Conservation (phyloP, 1,140 invertebrate species). For the Ptiloglossa arizonensis region DNA sequence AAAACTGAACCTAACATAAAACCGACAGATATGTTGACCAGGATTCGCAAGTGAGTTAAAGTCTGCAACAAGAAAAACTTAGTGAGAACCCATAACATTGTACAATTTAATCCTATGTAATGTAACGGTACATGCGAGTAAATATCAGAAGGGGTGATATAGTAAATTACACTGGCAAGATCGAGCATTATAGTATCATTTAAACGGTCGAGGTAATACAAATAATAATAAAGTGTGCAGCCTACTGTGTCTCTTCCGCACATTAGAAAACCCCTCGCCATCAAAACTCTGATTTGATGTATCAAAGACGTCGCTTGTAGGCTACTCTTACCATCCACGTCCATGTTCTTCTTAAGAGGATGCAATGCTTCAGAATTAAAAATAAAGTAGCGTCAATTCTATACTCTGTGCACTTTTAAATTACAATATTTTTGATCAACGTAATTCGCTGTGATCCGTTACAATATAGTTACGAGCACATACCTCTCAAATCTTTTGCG, state of each 20-base stretch:
- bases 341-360: slow-evolving; percentile 43
- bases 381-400: not conserved
- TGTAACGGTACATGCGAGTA: not conserved
- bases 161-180: not conserved
- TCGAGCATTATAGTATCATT: not conserved
- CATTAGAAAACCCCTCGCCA: slow-evolving; percentile 87
- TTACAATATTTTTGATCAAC: no score
- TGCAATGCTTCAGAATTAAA: slow-evolving; percentile 52
- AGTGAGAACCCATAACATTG: not conserved
- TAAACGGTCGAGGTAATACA: not conserved
- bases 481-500: slow-evolving; percentile 83
- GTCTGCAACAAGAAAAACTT: slow-evolving; percentile 84
- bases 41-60: slow-evolving; percentile 91
- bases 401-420: not conserved
- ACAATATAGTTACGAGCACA: no score
- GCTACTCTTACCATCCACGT: slow-evolving; percentile 50
- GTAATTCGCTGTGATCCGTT: no score
- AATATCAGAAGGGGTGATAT: not conserved
- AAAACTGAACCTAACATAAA: slow-evolving; percentile 89
- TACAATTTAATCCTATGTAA: not conserved
- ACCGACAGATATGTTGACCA: slow-evolving; percentile 88
- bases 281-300: slow-evolving; percentile 87
- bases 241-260: slow-evolving; percentile 87
- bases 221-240: slow-evolving; percentile 8
- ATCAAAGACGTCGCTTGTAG: slow-evolving; percentile 86